Evolutionary conservation across 2,888 invertebrate genomes (phyloP), one percentile per base, ranked within the genome.

Genomic region (Amiota communis): DNA sequence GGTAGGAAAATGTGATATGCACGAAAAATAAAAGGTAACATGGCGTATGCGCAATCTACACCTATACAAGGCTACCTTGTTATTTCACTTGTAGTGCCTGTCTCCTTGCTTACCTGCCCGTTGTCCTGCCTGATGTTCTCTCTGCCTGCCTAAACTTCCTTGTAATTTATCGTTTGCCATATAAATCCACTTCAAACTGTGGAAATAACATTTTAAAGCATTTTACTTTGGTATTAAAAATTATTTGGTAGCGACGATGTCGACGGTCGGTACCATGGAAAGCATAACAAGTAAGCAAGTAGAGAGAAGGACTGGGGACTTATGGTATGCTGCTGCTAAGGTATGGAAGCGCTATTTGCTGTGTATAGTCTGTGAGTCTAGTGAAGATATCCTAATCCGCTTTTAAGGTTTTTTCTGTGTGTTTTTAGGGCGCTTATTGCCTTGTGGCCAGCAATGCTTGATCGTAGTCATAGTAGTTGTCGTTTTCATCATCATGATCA

Each of bases 151-250:
- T 68, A 68, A 68, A 68, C 53, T 68, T 36, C 36, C 6, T 36
- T 36, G 36, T 51, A 68, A 68, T 68, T 68, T 68, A 53, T 68
- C n/a, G 67, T 23, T 12, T 68, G 67, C 67, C 67, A 68, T 53
- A 68, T 53, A 68, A 68, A 68, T 68, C 67, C 67, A 20, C 67
- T 68, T 68, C 67, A 68, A 68, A 68, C 8, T 53, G 67, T 51
- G 67, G 67, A 68, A 49, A 68, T 53, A 68, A 68, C 67, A 68
- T 68, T 68, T 68, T 68, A 68, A 36, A 68, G 53, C 67, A 68
- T 68, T 68, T 68, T 68, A 53, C 51, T 68, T 68, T 68, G 23
- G 67, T 51, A 53, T 53, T 68, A 67, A 49, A 67, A 49, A 59
- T 70, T 70, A 57, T 70, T 47, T 15, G 15, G 48, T 51, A 12